Conservation (phyloP, 2,113 vertebrate species). For the Propithecus coquereli region DNA sequence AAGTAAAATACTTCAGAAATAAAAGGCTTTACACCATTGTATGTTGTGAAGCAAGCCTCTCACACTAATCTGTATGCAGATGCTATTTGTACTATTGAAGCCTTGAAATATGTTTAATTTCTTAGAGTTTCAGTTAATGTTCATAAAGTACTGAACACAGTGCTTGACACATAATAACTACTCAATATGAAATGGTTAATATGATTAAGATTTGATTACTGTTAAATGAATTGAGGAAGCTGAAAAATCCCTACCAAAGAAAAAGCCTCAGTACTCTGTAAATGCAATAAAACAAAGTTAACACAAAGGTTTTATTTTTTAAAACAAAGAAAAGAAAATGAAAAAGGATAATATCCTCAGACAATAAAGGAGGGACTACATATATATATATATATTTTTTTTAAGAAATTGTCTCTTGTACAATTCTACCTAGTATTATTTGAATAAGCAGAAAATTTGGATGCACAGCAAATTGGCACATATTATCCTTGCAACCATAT, state of each 20-base stretch:
- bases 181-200: not conserved
- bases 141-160: not conserved
- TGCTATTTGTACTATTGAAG: not conserved
- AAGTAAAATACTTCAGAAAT: not conserved
- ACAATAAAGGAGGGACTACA: not conserved
- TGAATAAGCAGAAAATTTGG: not conserved
- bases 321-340: not conserved
- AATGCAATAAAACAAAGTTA: not conserved
- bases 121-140: not conserved
- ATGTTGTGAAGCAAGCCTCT: fast-evolving
- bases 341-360: not conserved
- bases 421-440: not conserved
- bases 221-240: not conserved
- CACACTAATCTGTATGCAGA: not conserved
- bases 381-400: not conserved
- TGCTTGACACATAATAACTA: not conserved
- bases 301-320: not conserved
- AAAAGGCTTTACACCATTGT: not conserved
- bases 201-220: not conserved
- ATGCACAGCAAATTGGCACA: not conserved
- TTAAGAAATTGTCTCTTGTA: not conserved
- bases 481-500: not conserved
- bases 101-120: not conserved
- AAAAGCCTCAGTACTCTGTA: not conserved
- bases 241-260: not conserved